These are phyloP conservation scores for Drosophila demipolita DNA, from an alignment of 2,888 invertebrate species.

Conservation along the genomic window DNA sequence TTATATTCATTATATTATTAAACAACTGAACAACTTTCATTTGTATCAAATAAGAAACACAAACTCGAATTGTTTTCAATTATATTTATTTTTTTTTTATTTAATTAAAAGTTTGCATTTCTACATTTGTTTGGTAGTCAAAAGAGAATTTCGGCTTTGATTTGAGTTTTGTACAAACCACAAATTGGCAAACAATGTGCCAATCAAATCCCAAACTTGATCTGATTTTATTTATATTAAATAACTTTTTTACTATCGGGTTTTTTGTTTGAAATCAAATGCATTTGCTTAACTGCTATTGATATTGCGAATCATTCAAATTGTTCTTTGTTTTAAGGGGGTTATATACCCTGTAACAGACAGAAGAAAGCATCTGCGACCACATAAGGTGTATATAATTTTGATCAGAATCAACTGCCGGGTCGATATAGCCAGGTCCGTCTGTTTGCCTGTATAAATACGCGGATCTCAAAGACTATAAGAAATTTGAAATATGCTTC, in stretches of 20 bases:
- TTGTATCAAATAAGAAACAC: background rate
- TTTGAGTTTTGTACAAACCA: background rate
- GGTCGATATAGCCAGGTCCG: too few species aligned
- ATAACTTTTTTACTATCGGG: background rate
- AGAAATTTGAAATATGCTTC: too few species aligned
- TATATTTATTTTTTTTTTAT: too few species aligned
- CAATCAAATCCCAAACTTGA: background rate
- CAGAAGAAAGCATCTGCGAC: too few species aligned
- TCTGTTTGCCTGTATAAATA: too few species aligned
- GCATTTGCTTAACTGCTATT: slow-evolving; percentile 9
- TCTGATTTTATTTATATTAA: background rate
- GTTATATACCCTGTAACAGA: too few species aligned
- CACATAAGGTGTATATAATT: too few species aligned
- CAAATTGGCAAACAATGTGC: background rate
- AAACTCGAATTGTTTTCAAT: background rate
- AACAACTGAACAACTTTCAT: background rate
- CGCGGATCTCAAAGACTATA: too few species aligned
- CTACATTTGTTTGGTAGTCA: background rate
- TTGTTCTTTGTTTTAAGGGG: slow-evolving; percentile 3
- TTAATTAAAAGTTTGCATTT: background rate
- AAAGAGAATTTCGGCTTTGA: background rate
- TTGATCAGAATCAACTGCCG: too few species aligned
- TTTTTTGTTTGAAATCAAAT: background rate
- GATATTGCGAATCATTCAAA: slow-evolving; percentile 13
- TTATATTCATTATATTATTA: background rate